Conservation (phyloP, 2,797 vertebrate species). For the Poecilia wingei region DNA sequence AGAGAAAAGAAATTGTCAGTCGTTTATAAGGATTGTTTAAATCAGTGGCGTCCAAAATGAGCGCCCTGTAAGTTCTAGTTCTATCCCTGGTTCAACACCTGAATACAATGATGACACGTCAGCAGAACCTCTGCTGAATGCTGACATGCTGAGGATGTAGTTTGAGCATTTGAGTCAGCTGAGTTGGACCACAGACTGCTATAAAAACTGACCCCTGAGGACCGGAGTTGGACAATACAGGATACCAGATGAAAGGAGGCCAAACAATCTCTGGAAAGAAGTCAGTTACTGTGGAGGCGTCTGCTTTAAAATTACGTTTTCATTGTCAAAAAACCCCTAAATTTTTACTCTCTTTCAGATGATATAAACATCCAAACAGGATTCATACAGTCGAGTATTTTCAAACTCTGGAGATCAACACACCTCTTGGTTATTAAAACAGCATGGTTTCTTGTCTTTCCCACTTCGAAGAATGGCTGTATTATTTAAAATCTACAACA, state of each 20-base stretch:
- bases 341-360: background rate
- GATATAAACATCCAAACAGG: background rate
- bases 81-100: background rate
- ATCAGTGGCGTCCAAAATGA: background rate
- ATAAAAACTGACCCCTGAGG: background rate
- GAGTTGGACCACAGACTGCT: background rate
- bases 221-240: background rate
- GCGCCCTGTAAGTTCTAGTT: background rate
- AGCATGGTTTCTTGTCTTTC: background rate
- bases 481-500: background rate
- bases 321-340: background rate
- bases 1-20: background rate
- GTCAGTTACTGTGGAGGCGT: background rate
- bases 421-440: background rate
- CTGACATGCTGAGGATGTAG: background rate
- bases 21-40: background rate
- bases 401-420: background rate
- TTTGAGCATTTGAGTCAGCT: background rate
- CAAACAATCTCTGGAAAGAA: background rate
- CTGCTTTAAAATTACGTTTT: background rate
- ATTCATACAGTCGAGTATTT: background rate
- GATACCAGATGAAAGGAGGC: background rate
- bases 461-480: background rate
- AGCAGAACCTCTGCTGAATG: background rate
- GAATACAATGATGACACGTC: background rate